phyloP scores from a whole-genome alignment of 2,113 vertebrate species.

The Penelope pileata region DNA sequence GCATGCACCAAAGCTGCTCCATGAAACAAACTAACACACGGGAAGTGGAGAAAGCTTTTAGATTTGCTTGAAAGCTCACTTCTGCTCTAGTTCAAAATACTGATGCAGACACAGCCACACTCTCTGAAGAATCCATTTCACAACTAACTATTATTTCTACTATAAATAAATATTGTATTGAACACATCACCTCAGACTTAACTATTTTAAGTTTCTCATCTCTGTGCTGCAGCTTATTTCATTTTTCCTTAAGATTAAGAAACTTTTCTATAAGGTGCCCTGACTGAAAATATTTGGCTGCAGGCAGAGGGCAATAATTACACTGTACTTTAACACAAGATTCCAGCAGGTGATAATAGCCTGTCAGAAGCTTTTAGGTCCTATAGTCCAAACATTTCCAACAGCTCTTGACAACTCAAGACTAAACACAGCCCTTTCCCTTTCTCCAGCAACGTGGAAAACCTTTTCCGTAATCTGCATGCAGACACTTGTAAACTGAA shows the following conservation, averaged over 20 bases:
- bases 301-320: background rate
- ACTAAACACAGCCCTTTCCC: background rate
- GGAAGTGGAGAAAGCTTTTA: background rate
- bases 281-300: background rate
- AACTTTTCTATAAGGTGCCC: background rate
- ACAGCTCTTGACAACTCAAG: background rate
- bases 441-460: background rate
- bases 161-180: background rate
- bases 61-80: background rate
- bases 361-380: background rate
- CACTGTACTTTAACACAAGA: background rate
- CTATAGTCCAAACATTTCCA: background rate
- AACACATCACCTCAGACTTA: background rate
- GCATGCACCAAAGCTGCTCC: background rate
- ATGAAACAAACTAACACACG: rapidly evolving
- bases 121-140: background rate
- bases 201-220: background rate
- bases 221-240: background rate
- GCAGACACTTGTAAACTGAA: background rate
- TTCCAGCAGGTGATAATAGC: background rate
- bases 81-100: background rate
- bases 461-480: background rate
- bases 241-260: background rate
- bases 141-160: background rate
- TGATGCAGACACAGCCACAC: background rate